Evolutionary conservation across 1,140 invertebrate genomes (phyloP).

Genomic region (Venustaconcha ellipsiformis): DNA sequence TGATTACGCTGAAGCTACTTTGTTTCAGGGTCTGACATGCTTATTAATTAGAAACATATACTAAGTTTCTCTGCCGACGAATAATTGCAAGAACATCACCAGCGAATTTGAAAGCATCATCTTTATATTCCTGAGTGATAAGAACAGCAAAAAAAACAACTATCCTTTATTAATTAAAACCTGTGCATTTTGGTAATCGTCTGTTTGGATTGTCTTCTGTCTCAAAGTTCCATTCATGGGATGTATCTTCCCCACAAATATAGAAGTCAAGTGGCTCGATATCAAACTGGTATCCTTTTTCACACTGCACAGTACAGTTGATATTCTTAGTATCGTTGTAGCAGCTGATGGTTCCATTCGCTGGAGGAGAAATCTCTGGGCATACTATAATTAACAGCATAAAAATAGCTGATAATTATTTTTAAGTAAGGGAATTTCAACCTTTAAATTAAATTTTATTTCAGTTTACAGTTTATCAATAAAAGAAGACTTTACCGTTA

Average conservation of each 20-base stretch:
- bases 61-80: no score
- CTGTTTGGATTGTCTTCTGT: conserved; percentile 20
- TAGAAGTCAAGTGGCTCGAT: conserved; percentile 14
- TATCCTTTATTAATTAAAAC: background rate
- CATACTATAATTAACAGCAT: conserved; percentile 9
- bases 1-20: no score
- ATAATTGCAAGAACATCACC: no score
- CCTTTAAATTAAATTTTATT: no score
- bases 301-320: conserved; percentile 17
- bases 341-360: conserved; percentile 53
- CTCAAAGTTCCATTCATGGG: conserved; percentile 27
- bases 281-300: conserved; percentile 29
- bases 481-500: no score
- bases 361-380: conserved; percentile 70
- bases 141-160: background rate
- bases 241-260: conserved; percentile 21
- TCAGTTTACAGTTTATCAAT: no score
- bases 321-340: conserved; percentile 9
- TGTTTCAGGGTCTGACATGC: no score
- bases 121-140: background rate
- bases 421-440: background rate
- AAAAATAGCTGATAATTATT: no score
- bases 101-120: no score
- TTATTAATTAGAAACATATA: no score
- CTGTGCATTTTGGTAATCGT: conserved; percentile 21